Evolutionary conservation across 2,797 vertebrate species (phyloP).

Genomic region (Columba guinea): DNA sequence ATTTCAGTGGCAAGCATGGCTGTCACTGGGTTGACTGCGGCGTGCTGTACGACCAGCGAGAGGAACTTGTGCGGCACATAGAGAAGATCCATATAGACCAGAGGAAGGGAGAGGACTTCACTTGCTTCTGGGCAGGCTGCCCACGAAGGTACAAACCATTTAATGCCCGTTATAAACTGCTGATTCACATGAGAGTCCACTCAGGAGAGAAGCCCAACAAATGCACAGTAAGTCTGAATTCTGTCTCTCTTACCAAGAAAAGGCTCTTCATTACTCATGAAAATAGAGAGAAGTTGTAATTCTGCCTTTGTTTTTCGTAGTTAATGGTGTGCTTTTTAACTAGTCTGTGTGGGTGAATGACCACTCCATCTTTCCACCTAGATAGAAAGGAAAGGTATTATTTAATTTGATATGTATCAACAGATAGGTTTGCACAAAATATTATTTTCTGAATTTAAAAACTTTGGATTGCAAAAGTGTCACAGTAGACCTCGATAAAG

Average conservation of each 20-base stretch:
- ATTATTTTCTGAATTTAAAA: background rate
- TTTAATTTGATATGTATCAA: background rate
- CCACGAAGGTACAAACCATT: constrained; percentile 93
- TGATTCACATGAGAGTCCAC: constrained; percentile 99
- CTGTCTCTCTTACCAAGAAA: background rate
- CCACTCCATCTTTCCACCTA: background rate
- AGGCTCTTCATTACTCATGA: background rate
- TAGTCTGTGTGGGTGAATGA: background rate
- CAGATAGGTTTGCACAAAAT: background rate
- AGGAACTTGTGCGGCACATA: constrained; percentile 94
- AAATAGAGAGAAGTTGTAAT: background rate
- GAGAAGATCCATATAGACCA: constrained; percentile 96
- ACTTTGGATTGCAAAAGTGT: background rate
- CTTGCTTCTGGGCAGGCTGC: constrained; percentile 94
- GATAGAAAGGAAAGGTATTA: background rate
- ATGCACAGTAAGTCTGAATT: constrained; percentile 86
- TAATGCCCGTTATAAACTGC: constrained; percentile 96
- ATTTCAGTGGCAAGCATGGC: constrained; percentile 78
- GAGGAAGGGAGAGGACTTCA: constrained; percentile 94
- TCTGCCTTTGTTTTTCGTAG: background rate
- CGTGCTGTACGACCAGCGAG: constrained; percentile 86
- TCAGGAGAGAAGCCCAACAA: constrained; percentile 99
- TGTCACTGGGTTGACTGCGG: constrained; percentile 92
- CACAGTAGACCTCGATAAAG: background rate
- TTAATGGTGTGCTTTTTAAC: background rate